Evolutionary conservation across 2,797 vertebrate species (phyloP), one percentile per base, ranked within the genome.

Genomic region (Xenops minutus): DNA sequence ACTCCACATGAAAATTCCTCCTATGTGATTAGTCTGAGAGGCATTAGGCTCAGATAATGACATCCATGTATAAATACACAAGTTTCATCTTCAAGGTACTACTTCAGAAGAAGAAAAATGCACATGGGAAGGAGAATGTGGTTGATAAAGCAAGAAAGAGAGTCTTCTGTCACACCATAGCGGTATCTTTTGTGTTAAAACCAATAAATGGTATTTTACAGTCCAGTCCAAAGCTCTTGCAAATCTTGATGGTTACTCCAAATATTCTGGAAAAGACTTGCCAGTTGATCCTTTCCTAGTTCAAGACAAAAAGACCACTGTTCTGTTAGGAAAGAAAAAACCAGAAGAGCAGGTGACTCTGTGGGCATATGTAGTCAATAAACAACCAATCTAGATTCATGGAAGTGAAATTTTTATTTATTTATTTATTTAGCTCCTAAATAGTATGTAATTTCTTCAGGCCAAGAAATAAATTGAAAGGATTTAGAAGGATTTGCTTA

Each of bases 401-500:
- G 43, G 80, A 98, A 96, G 97, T 97, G 74, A 79, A 85, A 10
- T 69, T 84, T 95, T 41, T 41, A 41, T 17, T 44, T 82, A 73
- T 95, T 85, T 80, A 95, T 86, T 95, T 95, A 93, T 96, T 95
- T 97, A 95, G 54, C 85, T 96, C 64, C 97, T 98, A 98, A 98
- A 98, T 98, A 98, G 97, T 98, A 97, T 97, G 95, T 98, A 96
- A 98, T 98, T 98, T 98, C 97, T 97, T 96, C 83, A 93, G 97
- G 97, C 97, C 97, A 97, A 97, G 97, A 98, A 98, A 98, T 98
- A 98, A 98, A 98, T 98, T 97, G 98, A 98, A 98, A 95, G 98
- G 98, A 98, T 98, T 98, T 98, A 97, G 96, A 96, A 85, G 98
- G 98, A 98, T 98, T 98, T 98, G 97, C 98, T 98, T 98, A 98